phyloP scores from a whole-genome alignment of 1,140 invertebrate species.

The Euura saliciscinereae region DNA sequence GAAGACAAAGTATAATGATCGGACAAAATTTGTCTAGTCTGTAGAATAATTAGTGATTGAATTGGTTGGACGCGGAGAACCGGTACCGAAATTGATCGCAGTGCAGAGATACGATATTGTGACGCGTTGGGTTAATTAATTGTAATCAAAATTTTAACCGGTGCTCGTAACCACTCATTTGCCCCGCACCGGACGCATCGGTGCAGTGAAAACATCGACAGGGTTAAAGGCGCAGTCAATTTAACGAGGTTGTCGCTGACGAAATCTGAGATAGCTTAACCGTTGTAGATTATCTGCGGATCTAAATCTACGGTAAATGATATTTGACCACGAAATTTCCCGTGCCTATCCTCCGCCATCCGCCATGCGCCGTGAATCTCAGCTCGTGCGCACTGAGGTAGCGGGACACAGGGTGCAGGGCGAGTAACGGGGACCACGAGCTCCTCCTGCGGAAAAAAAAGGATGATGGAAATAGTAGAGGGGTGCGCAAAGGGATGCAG shows the following conservation, averaged over 20 bases:
- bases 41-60: too few species aligned
- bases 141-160: too few species aligned
- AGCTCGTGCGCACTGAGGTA: background rate
- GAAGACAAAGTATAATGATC: too few species aligned
- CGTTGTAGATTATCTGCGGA: background rate
- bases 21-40: too few species aligned
- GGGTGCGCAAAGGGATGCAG: constrained; percentile 44
- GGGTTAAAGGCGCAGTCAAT: background rate
- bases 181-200: too few species aligned
- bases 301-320: constrained; percentile 5
- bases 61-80: too few species aligned
- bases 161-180: too few species aligned
- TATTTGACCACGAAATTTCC: background rate
- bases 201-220: too few species aligned
- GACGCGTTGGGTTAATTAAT: too few species aligned
- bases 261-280: constrained; percentile 1
- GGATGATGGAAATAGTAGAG: constrained; percentile 12
- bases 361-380: background rate
- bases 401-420: background rate
- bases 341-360: background rate
- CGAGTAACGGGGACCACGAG: background rate
- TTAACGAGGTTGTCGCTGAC: background rate
- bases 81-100: too few species aligned
- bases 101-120: too few species aligned
- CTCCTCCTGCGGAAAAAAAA: background rate